Evolutionary conservation across 2,888 invertebrate species (phyloP), one percentile per base, ranked within the genome.

Genomic region (Azorinus chamasolen): DNA sequence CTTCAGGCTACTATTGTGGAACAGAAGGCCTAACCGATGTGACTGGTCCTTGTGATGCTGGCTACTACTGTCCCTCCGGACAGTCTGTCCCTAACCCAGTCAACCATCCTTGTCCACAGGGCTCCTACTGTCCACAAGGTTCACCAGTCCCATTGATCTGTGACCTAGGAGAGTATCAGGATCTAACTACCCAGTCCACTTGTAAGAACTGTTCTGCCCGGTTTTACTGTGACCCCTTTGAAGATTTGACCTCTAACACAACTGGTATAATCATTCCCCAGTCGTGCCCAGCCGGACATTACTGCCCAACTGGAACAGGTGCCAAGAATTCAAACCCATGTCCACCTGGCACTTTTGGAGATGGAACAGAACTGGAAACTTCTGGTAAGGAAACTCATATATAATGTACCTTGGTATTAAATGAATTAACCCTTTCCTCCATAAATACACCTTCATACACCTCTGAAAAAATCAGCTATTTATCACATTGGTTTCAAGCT

Each of bases 31-130:
- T 91, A 61, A 84, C 76, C 6, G 58, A 80, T 51, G 90, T 84
- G 46, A 84, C 87, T 16, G 89, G 86, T 12, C 73, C 69, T 20
- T 92, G 92, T 81, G 62, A 66, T 24, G 84, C 83, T 10, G 91
- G 92, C 1, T 91, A 82, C 78, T 92, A 92, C 82, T 92, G 92
- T 62, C 92, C 92, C 5, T 88, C 83, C 20, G 91, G 91, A 6
- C 89, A 91, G 75, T 80, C 86, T 2, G 87, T 87, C 5, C 57
- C 83, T 18, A 76, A 87, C 10, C 92, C 92, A 0, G 25, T 65
- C 1, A 79, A 72, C 0, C 89, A 87, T 68, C 62, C 45, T 14
- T 92, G 92, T 76, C 89, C 90, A 0, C 46, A 70, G 41, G 92
- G 92, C 24, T 87, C 81, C 62, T 84, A 87, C 66, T 92, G 92